phyloP scores from a whole-genome alignment of 2,888 invertebrate species.

The Acrobasis repandana region DNA sequence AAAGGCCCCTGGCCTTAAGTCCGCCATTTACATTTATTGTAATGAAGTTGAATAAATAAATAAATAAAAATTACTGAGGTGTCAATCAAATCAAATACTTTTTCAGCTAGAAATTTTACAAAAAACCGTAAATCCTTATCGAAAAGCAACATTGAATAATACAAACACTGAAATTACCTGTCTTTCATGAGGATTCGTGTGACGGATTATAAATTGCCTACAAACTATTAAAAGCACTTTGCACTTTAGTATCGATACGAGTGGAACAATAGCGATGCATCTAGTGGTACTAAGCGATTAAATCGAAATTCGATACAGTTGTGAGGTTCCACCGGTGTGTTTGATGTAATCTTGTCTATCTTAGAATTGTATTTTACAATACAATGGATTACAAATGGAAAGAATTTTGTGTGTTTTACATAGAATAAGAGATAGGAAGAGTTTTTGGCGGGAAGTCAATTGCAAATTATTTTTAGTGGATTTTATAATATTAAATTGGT shows the following conservation, averaged over 20 bases:
- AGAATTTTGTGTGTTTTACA: background rate
- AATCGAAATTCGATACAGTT: conserved; percentile 11
- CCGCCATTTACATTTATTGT: too few relatives aligned
- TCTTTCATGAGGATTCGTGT: conserved; percentile 14
- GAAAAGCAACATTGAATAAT: conserved; percentile 5
- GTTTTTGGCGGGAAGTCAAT: too few relatives aligned
- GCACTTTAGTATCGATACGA: conserved; percentile 12
- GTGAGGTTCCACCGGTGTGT: background rate
- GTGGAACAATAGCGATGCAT: conserved; percentile 11
- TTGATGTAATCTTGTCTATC: background rate
- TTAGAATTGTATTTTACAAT: background rate
- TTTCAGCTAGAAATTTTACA: too few relatives aligned
- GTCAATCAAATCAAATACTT: too few relatives aligned
- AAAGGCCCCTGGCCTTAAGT: too few relatives aligned
- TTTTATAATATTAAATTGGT: too few relatives aligned
- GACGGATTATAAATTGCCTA: conserved; percentile 16
- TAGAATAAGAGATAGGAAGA: too few relatives aligned
- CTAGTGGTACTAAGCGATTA: conserved; percentile 5
- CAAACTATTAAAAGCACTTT: conserved; percentile 11
- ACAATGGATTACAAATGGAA: background rate
- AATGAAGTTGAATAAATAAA: too few relatives aligned
- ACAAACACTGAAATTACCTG: conserved; percentile 21
- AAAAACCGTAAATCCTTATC: too few relatives aligned
- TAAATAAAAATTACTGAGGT: too few relatives aligned
- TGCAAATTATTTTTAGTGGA: too few relatives aligned